These are phyloP conservation scores for Petrolisthes manimaculis DNA, from an alignment of 2,888 invertebrate genomes.

Conservation along the genomic window DNA sequence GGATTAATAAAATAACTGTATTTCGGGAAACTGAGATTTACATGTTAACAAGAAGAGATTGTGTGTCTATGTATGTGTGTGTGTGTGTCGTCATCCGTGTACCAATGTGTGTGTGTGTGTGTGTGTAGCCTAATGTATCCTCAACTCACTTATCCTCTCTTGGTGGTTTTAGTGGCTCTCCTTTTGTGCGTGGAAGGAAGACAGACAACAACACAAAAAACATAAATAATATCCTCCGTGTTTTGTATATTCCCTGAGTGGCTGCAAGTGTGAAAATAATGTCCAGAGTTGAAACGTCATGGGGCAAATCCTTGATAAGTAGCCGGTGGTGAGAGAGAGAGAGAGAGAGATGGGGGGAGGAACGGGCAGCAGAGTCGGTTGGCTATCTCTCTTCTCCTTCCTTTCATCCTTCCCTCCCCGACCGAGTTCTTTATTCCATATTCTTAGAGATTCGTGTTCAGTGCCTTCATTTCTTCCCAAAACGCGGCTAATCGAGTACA, in stretches of 20 bases:
- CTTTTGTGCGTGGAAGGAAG: too few relatives aligned
- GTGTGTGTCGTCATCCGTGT: neutral
- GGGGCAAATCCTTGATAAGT: neutral
- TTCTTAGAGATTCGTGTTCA: neutral
- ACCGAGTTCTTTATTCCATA: neutral
- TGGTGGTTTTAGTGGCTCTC: neutral
- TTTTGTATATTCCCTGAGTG: neutral
- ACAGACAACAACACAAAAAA: too few relatives aligned
- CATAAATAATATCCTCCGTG: too few relatives aligned
- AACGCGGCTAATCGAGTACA: too few relatives aligned
- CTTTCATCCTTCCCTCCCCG: neutral
- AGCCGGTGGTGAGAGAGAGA: neutral
- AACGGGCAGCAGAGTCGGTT: neutral
- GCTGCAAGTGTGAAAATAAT: neutral
- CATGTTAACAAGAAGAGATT: neutral
- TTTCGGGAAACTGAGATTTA: neutral
- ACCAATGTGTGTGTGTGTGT: neutral
- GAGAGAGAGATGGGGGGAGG: neutral
- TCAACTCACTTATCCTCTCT: neutral
- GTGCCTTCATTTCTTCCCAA: too few relatives aligned
- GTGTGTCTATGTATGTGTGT: neutral
- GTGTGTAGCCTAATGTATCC: neutral
- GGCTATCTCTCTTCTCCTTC: neutral
- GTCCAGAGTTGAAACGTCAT: neutral
- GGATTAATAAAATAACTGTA: neutral